These are phyloP conservation scores for Enteromius paludinosus DNA, from an alignment of 2,797 vertebrate genomes.

Conservation along the genomic window DNA sequence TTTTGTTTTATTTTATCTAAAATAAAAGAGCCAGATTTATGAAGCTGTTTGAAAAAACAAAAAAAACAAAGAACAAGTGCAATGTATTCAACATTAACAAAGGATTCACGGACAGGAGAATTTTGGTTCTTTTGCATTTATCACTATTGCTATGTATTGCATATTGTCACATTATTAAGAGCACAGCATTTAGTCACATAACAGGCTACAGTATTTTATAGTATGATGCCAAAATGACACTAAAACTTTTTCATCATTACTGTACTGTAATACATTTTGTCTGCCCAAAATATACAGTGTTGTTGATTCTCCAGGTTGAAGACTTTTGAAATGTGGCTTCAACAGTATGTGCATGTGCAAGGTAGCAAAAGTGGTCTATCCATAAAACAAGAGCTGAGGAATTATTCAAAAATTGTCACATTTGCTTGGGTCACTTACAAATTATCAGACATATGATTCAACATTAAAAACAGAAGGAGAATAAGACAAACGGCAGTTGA, in stretches of 20 bases:
- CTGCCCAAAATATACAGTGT: background rate
- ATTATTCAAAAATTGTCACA: background rate
- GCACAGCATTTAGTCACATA: slow-evolving; percentile 22
- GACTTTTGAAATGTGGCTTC: background rate
- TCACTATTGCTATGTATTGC: background rate
- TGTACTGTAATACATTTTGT: background rate
- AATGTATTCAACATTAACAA: background rate
- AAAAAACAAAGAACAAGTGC: background rate
- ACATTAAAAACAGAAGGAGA: background rate
- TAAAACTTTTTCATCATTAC: background rate
- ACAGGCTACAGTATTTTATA: background rate
- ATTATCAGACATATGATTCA: background rate
- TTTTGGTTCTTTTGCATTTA: slow-evolving; percentile 1
- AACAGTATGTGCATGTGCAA: too few relatives aligned
- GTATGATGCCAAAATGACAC: background rate
- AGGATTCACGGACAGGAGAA: background rate
- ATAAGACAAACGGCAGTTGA: background rate
- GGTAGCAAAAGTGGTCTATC: background rate
- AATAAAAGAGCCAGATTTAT: slow-evolving; percentile 7
- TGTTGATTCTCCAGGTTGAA: background rate
- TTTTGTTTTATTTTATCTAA: background rate
- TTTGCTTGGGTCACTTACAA: background rate
- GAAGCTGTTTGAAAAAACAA: background rate
- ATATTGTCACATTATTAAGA: slow-evolving; percentile 13
- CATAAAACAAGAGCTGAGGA: background rate